A percentile compares a stretch with the other conserved stretches of the same genome.
phyloP scores from a whole-genome alignment of 2,888 invertebrate genomes.

The Drepana falcataria region DNA sequence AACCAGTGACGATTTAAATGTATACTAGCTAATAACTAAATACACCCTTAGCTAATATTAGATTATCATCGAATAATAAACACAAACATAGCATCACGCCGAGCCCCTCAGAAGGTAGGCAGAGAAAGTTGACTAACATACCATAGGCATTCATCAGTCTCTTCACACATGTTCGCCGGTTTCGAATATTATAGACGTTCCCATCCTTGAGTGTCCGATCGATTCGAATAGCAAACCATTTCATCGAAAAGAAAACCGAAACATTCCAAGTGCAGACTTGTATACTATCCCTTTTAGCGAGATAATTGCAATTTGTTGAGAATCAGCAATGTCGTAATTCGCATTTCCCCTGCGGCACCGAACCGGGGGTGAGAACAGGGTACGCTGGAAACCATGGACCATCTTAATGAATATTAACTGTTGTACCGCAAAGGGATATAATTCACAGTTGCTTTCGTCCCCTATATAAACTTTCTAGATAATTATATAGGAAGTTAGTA shows the following conservation, averaged over 20 bases:
- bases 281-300: constrained; percentile 9
- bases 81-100: no score
- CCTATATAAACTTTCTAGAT: constrained; percentile 21
- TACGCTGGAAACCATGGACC: constrained; percentile 4
- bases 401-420: constrained; percentile 35
- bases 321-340: constrained; percentile 29
- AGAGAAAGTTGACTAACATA: no score
- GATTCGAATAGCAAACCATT: neutral
- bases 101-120: no score
- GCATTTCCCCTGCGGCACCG: constrained; percentile 18
- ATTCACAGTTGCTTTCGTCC: constrained; percentile 17
- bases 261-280: neutral
- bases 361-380: constrained; percentile 1
- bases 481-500: neutral
- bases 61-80: no score
- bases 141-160: no score
- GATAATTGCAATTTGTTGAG: constrained; percentile 33
- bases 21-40: no score
- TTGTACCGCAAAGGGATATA: constrained; percentile 13
- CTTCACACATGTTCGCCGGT: no score
- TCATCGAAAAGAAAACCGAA: neutral
- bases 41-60: no score
- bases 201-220: no score
- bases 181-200: no score
- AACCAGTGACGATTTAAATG: no score